Evolutionary conservation across 2,797 vertebrate species (phyloP).

Genomic region (Pygocentrus nattereri): DNA sequence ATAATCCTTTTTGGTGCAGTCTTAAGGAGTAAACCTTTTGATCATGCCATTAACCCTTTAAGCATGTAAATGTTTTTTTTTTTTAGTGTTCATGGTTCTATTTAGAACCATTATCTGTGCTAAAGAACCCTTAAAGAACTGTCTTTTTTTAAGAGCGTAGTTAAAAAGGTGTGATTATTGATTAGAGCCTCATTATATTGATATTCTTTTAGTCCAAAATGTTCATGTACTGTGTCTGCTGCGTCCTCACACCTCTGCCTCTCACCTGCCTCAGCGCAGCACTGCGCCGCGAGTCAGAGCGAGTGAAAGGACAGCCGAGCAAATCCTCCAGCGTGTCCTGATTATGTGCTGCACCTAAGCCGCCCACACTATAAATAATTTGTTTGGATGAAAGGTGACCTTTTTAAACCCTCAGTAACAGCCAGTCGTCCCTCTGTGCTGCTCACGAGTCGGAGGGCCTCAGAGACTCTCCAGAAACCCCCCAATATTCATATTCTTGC

Average conservation of each 20-base stretch:
- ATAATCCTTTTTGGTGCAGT: too few species aligned
- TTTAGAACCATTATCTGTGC: too few species aligned
- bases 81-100: too few species aligned
- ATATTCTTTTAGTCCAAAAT: too few species aligned
- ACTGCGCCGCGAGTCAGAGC: background rate
- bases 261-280: slow-evolving; percentile 4
- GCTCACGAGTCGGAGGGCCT: slow-evolving; percentile 19
- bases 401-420: slow-evolving; percentile 58
- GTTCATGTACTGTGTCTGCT: too few species aligned
- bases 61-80: too few species aligned
- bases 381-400: slow-evolving; percentile 72
- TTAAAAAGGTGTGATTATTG: background rate
- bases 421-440: slow-evolving; percentile 22
- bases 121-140: too few species aligned
- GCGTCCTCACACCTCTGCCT: background rate
- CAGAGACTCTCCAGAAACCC: background rate
- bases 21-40: too few species aligned
- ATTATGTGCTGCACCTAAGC: slow-evolving; percentile 64
- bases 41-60: too few species aligned
- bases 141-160: too few species aligned
- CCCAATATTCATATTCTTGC: background rate
- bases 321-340: slow-evolving; percentile 52
- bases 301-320: slow-evolving; percentile 2
- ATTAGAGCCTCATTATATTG: too few species aligned
- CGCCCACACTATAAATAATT: slow-evolving; percentile 80